Base-by-base conservation (phyloP, 2,888 invertebrate species). In the Drosophila heteroneura region DNA sequence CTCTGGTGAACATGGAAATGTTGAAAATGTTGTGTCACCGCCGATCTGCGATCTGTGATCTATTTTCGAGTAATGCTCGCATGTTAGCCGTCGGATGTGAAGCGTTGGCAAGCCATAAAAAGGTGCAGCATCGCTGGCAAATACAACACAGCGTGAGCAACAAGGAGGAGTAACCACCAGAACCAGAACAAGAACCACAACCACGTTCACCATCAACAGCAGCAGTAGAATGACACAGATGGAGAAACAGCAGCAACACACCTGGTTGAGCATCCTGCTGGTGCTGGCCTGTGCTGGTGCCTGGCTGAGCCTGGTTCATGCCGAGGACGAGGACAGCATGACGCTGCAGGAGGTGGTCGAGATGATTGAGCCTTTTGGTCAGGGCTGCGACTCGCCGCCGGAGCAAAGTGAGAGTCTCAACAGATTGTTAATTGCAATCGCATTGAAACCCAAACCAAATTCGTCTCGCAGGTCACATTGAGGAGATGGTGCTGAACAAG, bases 401-500 rank as follows among this genome's bases (percentile, higher is more conserved):
- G 61, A 71, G 30, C 54, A 58, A 30, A 79, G 91, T 91, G 70
- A 77, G 77, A 60, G 28, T 1, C 6, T 4, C 47, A 47, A 10
- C 16, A 12, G 19, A 19, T 16, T 12, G n/a, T 7, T 16, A 41
- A 26, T 6, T 14, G 12, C 10, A 52, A 22, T 51, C 22, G 19
- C 16, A 51, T 28, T 51, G 0, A 19, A 19, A 26, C 19, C 37
- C 14, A 30, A 22, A 19, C 9, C 16, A 22, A n/a, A 33, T 49
- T 10, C 39, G 5, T 51, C 28, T 39, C 26, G 28, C 22, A 92
- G 92, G 79, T 35, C 69, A 90, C 19, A 70, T 89, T 19, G 79
- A 82, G 56, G 90, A 91, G 30, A 66, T 93, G 67, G 56, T 92
- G 6, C 33, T 72, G 39, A 91, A 91, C 70, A 76, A 75, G 35